These are phyloP conservation scores for Matsumurasca onukii DNA, from an alignment of 1,140 invertebrate genomes.

Conservation along the genomic window DNA sequence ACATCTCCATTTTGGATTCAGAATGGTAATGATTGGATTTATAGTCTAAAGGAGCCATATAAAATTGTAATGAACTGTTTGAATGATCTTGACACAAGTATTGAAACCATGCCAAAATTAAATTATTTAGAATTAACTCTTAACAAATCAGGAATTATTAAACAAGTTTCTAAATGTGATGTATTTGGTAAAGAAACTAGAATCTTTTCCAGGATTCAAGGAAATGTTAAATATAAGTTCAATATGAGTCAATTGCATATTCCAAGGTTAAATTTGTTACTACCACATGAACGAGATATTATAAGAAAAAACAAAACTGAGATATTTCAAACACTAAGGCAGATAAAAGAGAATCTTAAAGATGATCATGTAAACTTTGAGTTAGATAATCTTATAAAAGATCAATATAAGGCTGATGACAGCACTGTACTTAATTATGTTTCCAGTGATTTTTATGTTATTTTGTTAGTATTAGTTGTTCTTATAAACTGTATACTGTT, in stretches of 20 bases:
- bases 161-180: conserved; percentile 2
- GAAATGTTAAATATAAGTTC: not conserved
- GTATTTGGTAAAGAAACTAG: not conserved
- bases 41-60: not conserved
- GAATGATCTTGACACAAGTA: not conserved
- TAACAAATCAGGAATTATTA: not conserved
- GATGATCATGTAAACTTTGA: not conserved
- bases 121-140: not conserved
- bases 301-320: not conserved
- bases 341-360: not conserved
- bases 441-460: not conserved
- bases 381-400: not conserved
- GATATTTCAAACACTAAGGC: not conserved
- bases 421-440: not conserved
- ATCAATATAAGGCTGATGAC: not conserved
- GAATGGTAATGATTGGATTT: conserved; percentile 5
- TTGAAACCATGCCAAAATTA: not conserved
- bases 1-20: not conserved
- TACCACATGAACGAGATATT: not conserved
- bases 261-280: not conserved
- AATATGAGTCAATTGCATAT: conserved; percentile 4
- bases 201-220: conserved; percentile 3
- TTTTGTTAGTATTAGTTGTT: not conserved
- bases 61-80: not conserved
- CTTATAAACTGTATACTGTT: not conserved